These are phyloP conservation scores for Chromis chromis DNA, from an alignment of 2,797 vertebrate species.

Conservation along the genomic window DNA sequence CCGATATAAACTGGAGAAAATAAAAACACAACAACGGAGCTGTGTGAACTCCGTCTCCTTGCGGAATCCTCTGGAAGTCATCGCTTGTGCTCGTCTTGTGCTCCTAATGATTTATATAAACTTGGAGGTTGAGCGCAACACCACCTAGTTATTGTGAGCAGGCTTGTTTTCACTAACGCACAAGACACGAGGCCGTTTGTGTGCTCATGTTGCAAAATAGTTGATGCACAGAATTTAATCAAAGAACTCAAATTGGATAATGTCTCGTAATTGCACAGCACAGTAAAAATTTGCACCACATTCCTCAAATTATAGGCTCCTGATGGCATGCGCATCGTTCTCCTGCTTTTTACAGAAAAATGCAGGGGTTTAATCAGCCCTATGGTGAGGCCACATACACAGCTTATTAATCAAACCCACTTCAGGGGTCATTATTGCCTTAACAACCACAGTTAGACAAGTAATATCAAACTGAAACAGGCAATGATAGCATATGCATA, in stretches of 20 bases:
- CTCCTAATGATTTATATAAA: slow-evolving; percentile 33
- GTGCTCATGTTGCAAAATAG: slow-evolving; percentile 19
- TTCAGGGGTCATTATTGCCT: not conserved
- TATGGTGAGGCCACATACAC: slow-evolving; percentile 6
- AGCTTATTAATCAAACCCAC: not conserved
- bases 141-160: not conserved
- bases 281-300: slow-evolving; percentile 26
- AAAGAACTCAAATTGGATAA: slow-evolving; percentile 43
- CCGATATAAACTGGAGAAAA: slow-evolving; percentile 22
- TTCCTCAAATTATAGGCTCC: slow-evolving; percentile 53
- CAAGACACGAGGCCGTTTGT: slow-evolving; percentile 6
- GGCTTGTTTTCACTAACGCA: slow-evolving; percentile 7
- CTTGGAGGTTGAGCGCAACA: slow-evolving; percentile 5
- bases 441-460: not conserved
- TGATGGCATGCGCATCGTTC: slow-evolving; percentile 23
- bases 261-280: slow-evolving; percentile 34
- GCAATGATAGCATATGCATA: not conserved
- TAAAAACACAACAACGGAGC: slow-evolving; percentile 32
- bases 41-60: slow-evolving; percentile 19
- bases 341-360: slow-evolving; percentile 11
- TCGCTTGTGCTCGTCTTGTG: not conserved
- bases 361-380: slow-evolving; percentile 18
- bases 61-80: slow-evolving; percentile 25
- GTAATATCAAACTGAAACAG: not conserved
- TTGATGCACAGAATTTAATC: slow-evolving; percentile 32